phyloP scores from a whole-genome alignment of 2,113 vertebrate species.

The Planiliza haematocheilus region DNA sequence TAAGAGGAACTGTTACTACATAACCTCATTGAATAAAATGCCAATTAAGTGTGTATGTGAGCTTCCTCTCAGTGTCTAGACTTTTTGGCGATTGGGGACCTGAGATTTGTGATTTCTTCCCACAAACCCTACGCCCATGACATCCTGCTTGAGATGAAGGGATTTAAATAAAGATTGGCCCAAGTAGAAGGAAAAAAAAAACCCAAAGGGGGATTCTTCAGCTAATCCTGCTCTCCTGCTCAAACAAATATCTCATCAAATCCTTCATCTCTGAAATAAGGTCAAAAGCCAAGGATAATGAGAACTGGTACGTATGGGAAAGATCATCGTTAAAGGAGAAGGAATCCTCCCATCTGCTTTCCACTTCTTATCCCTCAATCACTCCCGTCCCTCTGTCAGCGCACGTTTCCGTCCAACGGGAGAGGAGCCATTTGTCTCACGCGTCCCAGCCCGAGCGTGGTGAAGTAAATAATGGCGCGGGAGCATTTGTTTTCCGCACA shows the following conservation, averaged over 20 bases:
- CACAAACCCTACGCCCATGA: conserved; percentile 17
- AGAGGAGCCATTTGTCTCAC: conserved; percentile 52
- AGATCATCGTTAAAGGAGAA: conserved; percentile 43
- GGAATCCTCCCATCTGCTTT: conserved; percentile 69
- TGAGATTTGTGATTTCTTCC: conserved; percentile 11
- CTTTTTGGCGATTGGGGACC: conserved; percentile 13
- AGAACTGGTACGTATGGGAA: conserved; percentile 65
- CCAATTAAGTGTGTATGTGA: background rate
- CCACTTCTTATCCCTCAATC: conserved; percentile 66
- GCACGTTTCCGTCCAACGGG: conserved; percentile 31
- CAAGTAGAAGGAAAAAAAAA: background rate
- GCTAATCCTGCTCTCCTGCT: conserved; percentile 56
- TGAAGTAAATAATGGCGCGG: conserved; percentile 48
- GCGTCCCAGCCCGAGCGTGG: conserved; percentile 15
- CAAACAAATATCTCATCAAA: conserved; percentile 73
- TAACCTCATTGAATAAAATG: background rate
- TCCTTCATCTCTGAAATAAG: conserved; percentile 68
- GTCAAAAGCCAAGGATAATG: conserved; percentile 78
- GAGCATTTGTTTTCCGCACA: conserved; percentile 41
- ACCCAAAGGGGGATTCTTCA: conserved; percentile 36
- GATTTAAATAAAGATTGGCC: conserved; percentile 55
- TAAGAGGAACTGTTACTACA: background rate
- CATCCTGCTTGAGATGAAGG: conserved; percentile 42
- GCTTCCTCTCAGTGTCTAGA: background rate
- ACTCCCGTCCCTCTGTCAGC: conserved; percentile 55